Evolutionary conservation across 2,113 vertebrate genomes (phyloP), one percentile per base, ranked within the genome.

Genomic region (Dolichotis patagonum): DNA sequence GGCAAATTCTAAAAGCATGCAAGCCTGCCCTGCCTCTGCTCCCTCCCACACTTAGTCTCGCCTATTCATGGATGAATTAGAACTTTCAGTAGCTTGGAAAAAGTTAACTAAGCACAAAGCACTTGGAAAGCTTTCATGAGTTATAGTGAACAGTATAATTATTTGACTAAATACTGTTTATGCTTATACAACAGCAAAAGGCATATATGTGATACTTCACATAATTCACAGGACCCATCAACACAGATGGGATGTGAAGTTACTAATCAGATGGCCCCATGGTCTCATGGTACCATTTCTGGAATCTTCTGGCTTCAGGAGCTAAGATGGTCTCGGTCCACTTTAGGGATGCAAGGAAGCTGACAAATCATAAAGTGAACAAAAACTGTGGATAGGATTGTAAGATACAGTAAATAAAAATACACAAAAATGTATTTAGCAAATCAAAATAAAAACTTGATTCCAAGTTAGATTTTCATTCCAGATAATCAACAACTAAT

Each of bases 91-190:
- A 54, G 62, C 91, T 91, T 10, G 0, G 43, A 82, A 84, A 90
- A 94, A 43, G 41, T 32, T 75, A 86, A 63, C 82, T 46, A 56
- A 91, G 43, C 91, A 75, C 65, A 95, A 77, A 69, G 52, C 56
- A 88, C 56, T 93, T 7, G 71, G 73, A 77, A 77, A 26, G 32
- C 73, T 19, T 78, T 60, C 49, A 60, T 65, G 62, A 83, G 13
- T 41, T 85, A 30, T 58, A 38, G 38, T 65, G 67, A 87, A 71
- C 16, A 17, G 10, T 54, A 65, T 54, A 73, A 49, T 38, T 35
- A 7, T 77, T 67, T 81, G 71, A 56, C n/a, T 90, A 63, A 80
- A 84, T 3, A 3, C 9, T 56, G 32, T n/a, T 11, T 43, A 19
- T 22, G 54, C 73, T 38, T 43, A 54, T 20, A 41, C 62, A 52